Evolutionary conservation across 1,140 invertebrate species (phyloP).

Genomic region (Sinella curviseta): DNA sequence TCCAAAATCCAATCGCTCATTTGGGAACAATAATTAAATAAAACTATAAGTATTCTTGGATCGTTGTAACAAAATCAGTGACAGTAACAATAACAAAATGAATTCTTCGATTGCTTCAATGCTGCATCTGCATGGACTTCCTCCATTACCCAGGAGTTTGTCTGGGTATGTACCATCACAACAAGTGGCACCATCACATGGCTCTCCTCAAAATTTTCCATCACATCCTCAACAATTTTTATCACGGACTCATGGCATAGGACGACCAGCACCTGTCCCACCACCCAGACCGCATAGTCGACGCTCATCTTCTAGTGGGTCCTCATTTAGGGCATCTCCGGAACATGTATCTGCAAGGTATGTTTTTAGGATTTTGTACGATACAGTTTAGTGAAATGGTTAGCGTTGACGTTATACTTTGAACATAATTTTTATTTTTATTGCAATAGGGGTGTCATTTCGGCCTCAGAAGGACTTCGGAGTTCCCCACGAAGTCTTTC

Average conservation of each 20-base stretch:
- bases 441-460: background rate
- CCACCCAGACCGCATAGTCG: conserved; percentile 46
- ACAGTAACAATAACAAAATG: background rate
- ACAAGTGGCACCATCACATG: background rate
- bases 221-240: conserved; percentile 26
- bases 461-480: conserved; percentile 14
- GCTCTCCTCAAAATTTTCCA: conserved; percentile 28
- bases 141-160: conserved; percentile 46
- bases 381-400: background rate
- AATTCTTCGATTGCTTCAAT: conserved; percentile 24
- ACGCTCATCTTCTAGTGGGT: conserved; percentile 44
- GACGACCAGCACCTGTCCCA: conserved; percentile 38
- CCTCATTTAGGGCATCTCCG: conserved; percentile 43
- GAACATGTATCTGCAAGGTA: conserved; percentile 34
- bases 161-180: conserved; percentile 37
- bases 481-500: conserved; percentile 45
- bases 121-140: conserved; percentile 46
- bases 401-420: too few species aligned
- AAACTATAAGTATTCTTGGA: background rate
- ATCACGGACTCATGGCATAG: background rate
- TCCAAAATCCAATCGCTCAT: too few species aligned
- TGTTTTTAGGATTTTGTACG: background rate
- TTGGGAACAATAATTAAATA: background rate
- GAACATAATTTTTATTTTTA: background rate
- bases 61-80: background rate